These are phyloP conservation scores for Nomada ferruginata DNA, from an alignment of 2,888 invertebrate species.

Conservation along the genomic window DNA sequence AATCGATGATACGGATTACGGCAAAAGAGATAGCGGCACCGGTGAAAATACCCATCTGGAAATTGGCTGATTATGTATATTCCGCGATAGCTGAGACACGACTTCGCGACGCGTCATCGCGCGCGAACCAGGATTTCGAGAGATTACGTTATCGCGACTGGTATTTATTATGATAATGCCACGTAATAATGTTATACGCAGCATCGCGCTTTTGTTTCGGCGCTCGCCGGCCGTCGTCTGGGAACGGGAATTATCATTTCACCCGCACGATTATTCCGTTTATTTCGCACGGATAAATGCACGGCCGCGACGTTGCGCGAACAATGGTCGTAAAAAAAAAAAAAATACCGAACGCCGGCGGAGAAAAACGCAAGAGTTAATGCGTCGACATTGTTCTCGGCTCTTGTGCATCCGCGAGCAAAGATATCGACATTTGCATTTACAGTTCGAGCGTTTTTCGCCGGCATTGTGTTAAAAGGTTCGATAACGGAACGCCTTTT, in stretches of 20 bases:
- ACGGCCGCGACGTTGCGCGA: neutral
- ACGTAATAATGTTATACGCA: conserved; percentile 13
- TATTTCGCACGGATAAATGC: neutral
- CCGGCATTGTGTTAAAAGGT: conserved; percentile 28
- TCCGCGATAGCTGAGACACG: conserved; percentile 15
- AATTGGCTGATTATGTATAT: conserved; percentile 53
- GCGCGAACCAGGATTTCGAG: conserved; percentile 22
- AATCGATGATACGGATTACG: conserved; percentile 51
- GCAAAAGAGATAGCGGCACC: conserved; percentile 32
- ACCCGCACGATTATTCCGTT: neutral
- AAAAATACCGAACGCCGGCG: neutral
- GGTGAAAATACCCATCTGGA: conserved; percentile 39
- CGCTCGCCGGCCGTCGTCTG: neutral
- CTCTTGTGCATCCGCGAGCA: conserved; percentile 18
- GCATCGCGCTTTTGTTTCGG: neutral
- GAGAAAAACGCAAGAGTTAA: neutral
- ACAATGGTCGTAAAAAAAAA: no score
- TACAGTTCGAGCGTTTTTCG: conserved; percentile 14
- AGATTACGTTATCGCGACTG: conserved; percentile 42
- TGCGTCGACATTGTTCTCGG: conserved; percentile 22
- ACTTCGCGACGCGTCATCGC: conserved; percentile 9
- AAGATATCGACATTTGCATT: conserved; percentile 44
- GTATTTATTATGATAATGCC: conserved; percentile 33
- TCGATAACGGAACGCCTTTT: conserved; percentile 48
- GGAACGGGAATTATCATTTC: no score